Percentiles rank a stretch among this genome's conserved stretches.
Conservation (phyloP, 2,797 vertebrate species). For the Merluccius polli region DNA sequence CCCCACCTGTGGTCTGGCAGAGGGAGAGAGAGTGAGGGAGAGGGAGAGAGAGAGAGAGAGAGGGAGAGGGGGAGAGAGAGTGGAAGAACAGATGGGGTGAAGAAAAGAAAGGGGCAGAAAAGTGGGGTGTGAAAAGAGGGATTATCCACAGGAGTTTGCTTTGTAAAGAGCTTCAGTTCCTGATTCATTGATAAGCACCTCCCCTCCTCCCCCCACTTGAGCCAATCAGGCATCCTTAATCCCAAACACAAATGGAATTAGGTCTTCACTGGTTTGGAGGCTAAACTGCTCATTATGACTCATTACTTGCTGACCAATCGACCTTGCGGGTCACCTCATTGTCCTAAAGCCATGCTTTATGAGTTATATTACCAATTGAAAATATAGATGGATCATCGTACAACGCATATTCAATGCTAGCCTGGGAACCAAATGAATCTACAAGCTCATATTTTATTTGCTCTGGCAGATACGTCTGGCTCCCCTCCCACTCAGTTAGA, state of each 20-base stretch:
- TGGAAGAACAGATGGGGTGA: conserved; percentile 47
- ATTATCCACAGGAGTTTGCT: conserved; percentile 62
- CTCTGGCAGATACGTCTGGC: no score
- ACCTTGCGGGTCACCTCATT: neutral
- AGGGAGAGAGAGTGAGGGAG: no score
- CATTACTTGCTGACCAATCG: neutral
- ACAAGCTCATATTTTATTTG: no score
- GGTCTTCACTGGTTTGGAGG: conserved; percentile 15
- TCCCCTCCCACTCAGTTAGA: no score
- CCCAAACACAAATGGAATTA: conserved; percentile 58
- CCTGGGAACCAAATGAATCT: no score
- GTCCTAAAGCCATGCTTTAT: no score
- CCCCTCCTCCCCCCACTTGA: conserved; percentile 52
- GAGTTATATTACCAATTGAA: no score
- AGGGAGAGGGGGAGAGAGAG: conserved; percentile 35
- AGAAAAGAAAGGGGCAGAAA: conserved; percentile 57
- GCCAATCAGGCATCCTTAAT: conserved; percentile 66
- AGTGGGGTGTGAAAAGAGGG: conserved; percentile 54
- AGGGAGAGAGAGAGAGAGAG: no score
- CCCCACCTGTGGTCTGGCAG: conserved; percentile 27
- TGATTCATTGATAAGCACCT: conserved; percentile 63
- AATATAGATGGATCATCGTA: no score
- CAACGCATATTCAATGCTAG: no score
- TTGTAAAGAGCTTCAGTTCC: conserved; percentile 60
- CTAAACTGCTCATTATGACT: neutral